These are phyloP conservation scores for Orthonyx spaldingii DNA, from an alignment of 2,113 vertebrate species.

Conservation along the genomic window DNA sequence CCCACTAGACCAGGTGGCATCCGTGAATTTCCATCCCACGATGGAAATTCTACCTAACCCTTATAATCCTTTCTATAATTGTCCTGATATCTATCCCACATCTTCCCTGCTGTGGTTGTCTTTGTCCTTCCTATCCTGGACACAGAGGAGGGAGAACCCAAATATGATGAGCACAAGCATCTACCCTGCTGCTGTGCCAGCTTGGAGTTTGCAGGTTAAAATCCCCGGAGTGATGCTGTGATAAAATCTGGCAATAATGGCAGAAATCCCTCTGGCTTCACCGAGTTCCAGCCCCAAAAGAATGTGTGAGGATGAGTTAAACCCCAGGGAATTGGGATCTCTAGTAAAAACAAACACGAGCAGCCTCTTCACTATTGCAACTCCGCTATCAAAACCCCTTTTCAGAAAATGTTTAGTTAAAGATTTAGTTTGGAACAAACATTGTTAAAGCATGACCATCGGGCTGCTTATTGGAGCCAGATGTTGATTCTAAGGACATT, in stretches of 20 bases:
- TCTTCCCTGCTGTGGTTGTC: not conserved
- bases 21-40: not conserved
- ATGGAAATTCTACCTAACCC: not conserved
- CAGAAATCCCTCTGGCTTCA: not conserved
- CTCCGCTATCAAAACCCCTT: slow-evolving; percentile 47
- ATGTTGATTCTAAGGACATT: slow-evolving; percentile 73
- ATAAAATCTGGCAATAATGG: not conserved
- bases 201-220: not conserved
- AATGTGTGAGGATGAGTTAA: slow-evolving; percentile 58
- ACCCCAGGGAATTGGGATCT: slow-evolving; percentile 37
- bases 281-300: not conserved
- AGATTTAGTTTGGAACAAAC: slow-evolving; percentile 58
- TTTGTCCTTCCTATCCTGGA: not conserved
- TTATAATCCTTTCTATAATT: not conserved
- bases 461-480: slow-evolving; percentile 81
- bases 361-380: slow-evolving; percentile 42
- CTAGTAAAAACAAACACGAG: slow-evolving; percentile 53
- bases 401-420: slow-evolving; percentile 67
- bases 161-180: not conserved
- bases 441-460: slow-evolving; percentile 59
- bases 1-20: not conserved
- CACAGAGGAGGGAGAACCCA: not conserved
- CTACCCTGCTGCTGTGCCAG: not conserved
- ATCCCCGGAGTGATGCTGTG: not conserved
- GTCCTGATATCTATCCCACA: not conserved